phyloP scores from a whole-genome alignment of 2,113 vertebrate species.

The Sphyrna mokarran region DNA sequence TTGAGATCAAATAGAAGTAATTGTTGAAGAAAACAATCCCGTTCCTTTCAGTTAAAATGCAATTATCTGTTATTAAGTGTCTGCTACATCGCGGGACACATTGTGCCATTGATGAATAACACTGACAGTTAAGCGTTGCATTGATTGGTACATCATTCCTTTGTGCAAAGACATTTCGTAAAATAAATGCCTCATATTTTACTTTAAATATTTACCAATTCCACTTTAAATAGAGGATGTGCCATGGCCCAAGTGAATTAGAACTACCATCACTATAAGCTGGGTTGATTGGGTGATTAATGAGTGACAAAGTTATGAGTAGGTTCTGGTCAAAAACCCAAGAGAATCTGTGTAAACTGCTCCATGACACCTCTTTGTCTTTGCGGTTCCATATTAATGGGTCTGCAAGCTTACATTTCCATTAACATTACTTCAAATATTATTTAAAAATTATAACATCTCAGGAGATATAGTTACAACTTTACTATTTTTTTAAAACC shows the following conservation, averaged over 20 bases:
- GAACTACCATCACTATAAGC: background rate
- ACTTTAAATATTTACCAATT: slow-evolving; percentile 21
- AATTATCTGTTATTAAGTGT: slow-evolving; percentile 76
- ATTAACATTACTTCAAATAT: background rate
- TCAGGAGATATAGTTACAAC: background rate
- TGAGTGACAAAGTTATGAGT: slow-evolving; percentile 1
- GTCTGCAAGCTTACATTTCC: background rate
- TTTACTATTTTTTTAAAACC: background rate
- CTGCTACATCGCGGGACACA: slow-evolving; percentile 40
- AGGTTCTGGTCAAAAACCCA: background rate
- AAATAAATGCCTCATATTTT: slow-evolving; percentile 22
- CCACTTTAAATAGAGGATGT: background rate
- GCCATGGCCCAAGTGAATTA: background rate
- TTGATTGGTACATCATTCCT: slow-evolving; percentile 32
- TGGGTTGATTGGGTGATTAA: background rate
- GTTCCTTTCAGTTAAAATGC: slow-evolving; percentile 65
- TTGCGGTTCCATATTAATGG: background rate
- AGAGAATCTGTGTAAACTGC: background rate
- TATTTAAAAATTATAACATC: background rate
- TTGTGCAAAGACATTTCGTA: slow-evolving; percentile 10
- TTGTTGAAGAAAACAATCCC: slow-evolving; percentile 62
- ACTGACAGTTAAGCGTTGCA: background rate
- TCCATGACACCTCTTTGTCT: background rate
- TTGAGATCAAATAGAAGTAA: slow-evolving; percentile 55
- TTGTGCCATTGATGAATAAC: slow-evolving; percentile 32